A percentile compares a stretch with the other conserved stretches of the same genome.
These are phyloP conservation scores for Monopis laevigella DNA, from an alignment of 2,888 invertebrate species.

Conservation along the genomic window DNA sequence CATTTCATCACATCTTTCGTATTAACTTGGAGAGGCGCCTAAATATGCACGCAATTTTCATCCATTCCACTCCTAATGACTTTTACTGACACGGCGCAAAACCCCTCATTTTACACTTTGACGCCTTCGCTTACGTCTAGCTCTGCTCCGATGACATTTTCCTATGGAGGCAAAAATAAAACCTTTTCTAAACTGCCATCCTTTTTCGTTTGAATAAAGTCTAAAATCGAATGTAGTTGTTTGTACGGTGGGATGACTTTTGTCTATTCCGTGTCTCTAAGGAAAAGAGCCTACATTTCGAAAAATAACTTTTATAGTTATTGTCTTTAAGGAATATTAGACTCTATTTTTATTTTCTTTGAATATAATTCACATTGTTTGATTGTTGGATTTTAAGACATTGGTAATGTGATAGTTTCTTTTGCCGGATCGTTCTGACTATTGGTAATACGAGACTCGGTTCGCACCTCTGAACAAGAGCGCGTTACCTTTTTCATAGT, in stretches of 20 bases:
- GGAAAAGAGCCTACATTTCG: slow-evolving; percentile 32
- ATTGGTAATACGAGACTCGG: slow-evolving; percentile 58
- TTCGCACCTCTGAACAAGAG: slow-evolving; percentile 59
- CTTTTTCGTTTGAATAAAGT: slow-evolving; percentile 32
- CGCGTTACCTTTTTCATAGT: slow-evolving; percentile 52
- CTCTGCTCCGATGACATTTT: slow-evolving; percentile 58
- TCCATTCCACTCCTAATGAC: slow-evolving; percentile 65
- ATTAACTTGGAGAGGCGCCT: slow-evolving; percentile 52
- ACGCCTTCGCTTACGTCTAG: slow-evolving; percentile 64
- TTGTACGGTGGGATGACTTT: slow-evolving; percentile 42
- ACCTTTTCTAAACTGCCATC: slow-evolving; percentile 27
- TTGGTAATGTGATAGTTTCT: slow-evolving; percentile 24
- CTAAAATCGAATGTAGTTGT: slow-evolving; percentile 29
- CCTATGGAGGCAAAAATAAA: slow-evolving; percentile 43
- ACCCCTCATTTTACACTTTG: slow-evolving; percentile 68
- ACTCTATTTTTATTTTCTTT: background rate
- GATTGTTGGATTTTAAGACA: slow-evolving; percentile 1
- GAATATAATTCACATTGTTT: background rate
- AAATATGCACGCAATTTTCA: slow-evolving; percentile 65
- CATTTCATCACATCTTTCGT: slow-evolving; percentile 52
- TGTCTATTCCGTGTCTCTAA: slow-evolving; percentile 59
- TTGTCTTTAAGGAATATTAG: background rate
- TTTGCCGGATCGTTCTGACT: slow-evolving; percentile 47
- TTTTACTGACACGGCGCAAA: slow-evolving; percentile 63
- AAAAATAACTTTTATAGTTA: background rate